These are phyloP conservation scores for Volucella inflata DNA, from an alignment of 2,888 invertebrate species.

Conservation along the genomic window DNA sequence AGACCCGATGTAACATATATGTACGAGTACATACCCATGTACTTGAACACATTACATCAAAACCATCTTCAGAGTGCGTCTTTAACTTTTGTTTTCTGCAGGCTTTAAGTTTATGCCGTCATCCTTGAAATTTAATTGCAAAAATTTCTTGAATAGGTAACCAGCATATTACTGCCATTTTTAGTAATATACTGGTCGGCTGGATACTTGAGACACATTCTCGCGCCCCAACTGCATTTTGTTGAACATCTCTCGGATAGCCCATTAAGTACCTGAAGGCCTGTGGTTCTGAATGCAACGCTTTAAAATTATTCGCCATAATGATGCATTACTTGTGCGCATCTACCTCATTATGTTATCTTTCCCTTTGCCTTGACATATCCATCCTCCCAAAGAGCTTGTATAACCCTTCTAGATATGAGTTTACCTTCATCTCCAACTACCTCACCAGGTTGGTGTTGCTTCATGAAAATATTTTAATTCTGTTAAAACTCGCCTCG, in stretches of 20 bases:
- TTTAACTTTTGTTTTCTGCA: too few species aligned
- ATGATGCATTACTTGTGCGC: constrained; percentile 11
- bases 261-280: too few species aligned
- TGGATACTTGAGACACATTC: background rate
- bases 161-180: constrained; percentile 48
- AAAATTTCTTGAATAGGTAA: constrained; percentile 25
- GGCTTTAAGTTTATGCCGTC: too few species aligned
- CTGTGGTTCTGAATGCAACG: constrained; percentile 17
- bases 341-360: background rate
- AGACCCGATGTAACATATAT: too few species aligned
- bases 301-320: constrained; percentile 38
- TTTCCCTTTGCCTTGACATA: background rate
- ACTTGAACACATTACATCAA: too few species aligned
- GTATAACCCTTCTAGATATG: background rate
- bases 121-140: constrained; percentile 49
- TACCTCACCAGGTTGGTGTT: too few species aligned
- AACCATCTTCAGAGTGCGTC: too few species aligned
- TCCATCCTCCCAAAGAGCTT: background rate
- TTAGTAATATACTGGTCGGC: constrained; percentile 22
- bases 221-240: too few species aligned
- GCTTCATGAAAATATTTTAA: constrained; percentile 43
- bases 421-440: background rate
- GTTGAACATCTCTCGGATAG: too few species aligned
- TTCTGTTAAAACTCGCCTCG: constrained; percentile 49
- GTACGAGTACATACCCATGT: too few species aligned